Percentiles rank a stretch among this genome's conserved stretches.
Conservation (phyloP, 2,113 vertebrate genomes). For the Leptosomus discolor region DNA sequence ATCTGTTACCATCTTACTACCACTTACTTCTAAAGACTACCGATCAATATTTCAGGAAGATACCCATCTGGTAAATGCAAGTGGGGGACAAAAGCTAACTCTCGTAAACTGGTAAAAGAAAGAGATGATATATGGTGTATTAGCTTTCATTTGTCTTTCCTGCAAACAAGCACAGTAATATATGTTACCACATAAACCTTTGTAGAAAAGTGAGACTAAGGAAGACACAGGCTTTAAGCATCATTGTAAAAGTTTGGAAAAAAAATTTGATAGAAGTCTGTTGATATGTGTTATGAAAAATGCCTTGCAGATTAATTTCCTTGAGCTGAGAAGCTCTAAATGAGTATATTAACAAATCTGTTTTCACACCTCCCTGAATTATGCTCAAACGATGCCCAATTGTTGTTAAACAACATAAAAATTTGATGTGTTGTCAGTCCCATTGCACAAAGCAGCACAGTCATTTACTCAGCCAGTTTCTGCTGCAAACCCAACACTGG, state of each 20-base stretch:
- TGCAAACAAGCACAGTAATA: background rate
- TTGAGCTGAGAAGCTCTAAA: slow-evolving; percentile 51
- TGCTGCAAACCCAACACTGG: slow-evolving; percentile 46
- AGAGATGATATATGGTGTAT: background rate
- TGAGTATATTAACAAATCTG: slow-evolving; percentile 51
- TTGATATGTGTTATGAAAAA: slow-evolving; percentile 42
- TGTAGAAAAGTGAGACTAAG: slow-evolving; percentile 45
- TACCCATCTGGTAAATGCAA: background rate
- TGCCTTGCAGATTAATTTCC: slow-evolving; percentile 66
- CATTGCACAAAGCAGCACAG: slow-evolving; percentile 50
- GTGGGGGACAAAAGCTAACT: background rate
- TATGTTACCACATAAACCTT: slow-evolving; percentile 18
- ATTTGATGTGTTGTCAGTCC: slow-evolving; percentile 57
- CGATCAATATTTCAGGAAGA: background rate
- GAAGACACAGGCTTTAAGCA: slow-evolving; percentile 42
- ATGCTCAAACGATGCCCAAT: slow-evolving; percentile 29
- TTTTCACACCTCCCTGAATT: slow-evolving; percentile 63
- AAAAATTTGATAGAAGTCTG: slow-evolving; percentile 30
- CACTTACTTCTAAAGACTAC: background rate
- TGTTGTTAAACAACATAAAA: slow-evolving; percentile 66
- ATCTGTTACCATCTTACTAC: background rate
- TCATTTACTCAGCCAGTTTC: slow-evolving; percentile 48
- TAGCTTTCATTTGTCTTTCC: background rate
- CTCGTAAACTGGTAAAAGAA: background rate
- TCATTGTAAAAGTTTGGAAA: slow-evolving; percentile 39